A percentile compares a stretch with the other conserved stretches of the same genome.
phyloP scores from a whole-genome alignment of 2,797 vertebrate species.

The Melopsittacus undulatus region DNA sequence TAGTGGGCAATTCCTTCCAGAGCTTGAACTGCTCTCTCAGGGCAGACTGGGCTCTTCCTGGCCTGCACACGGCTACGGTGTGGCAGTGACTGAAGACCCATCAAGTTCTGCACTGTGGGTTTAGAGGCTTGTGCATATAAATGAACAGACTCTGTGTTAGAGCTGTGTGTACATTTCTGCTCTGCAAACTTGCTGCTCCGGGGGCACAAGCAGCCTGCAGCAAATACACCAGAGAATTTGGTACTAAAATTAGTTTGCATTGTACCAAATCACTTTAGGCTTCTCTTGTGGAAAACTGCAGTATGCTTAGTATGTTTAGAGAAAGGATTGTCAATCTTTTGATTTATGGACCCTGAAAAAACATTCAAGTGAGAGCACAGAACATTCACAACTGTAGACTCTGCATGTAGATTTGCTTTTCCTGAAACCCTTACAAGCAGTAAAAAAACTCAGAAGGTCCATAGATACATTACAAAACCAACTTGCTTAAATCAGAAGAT shows the following conservation, averaged over 20 bases:
- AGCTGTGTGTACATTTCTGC: not conserved
- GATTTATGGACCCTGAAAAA: constrained; percentile 30
- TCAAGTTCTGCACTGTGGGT: not conserved
- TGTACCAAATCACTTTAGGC: not conserved
- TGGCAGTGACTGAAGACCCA: not conserved
- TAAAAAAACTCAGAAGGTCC: not conserved
- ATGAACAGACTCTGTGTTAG: not conserved
- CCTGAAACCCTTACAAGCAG: not conserved
- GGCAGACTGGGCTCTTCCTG: not conserved
- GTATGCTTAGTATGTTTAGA: not conserved
- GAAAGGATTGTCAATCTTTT: constrained; percentile 18
- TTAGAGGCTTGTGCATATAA: not conserved
- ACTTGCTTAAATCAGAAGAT: not conserved
- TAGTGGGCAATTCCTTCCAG: constrained; percentile 9
- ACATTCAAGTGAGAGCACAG: not conserved
- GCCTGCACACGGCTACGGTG: not conserved
- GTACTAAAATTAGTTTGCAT: not conserved
- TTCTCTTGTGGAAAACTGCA: constrained; percentile 50
- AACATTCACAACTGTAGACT: not conserved
- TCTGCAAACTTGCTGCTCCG: not conserved
- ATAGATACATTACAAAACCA: not conserved
- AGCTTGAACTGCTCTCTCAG: constrained; percentile 10
- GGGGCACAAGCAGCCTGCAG: not conserved
- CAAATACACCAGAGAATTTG: not conserved
- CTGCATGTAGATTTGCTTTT: not conserved